Evolutionary conservation across 2,113 vertebrate species (phyloP), one percentile per base, ranked within the genome.

Genomic region (Psilopogon haemacephalus): DNA sequence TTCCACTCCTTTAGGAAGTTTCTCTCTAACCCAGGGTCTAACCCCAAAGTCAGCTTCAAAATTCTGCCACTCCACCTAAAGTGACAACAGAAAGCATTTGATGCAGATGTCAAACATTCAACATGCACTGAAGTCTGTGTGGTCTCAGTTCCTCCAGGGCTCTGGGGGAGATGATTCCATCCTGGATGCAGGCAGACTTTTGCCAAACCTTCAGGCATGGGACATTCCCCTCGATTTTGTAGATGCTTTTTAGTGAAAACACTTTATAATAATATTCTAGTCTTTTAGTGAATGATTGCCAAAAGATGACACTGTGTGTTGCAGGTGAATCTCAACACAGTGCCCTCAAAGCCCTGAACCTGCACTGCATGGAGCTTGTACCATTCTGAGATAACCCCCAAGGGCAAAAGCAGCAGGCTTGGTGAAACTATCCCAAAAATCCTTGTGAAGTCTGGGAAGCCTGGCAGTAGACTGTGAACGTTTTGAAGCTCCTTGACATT

Each of bases 351-450:
- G 18, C 42, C 67, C 50, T 52, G 37, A 84, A 21, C 5, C 21
- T 74, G 58, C 0, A 1, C 38, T 84, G 23, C 2, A 2, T 16
- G 33, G 63, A 75, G 26, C 14, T 81, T 40, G 32, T 33, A 62
- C 56, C 0, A 0, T 35, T 15, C 13, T 0, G 0, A 44, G 17
- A 76, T 8, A 65, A 67, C 26, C 8, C 46, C 23, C 17, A 26
- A 6, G 11, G 20, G 11, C 9, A 60, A 70, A 65, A 30, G 27
- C 8, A 50, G 38, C 33, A 56, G 35, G 5, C 21, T 27, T 1
- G 2, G 33, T 12, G 4, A 76, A 71, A 62, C 30, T 28, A 71
- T 44, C 26, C 50, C n/a, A 38, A 48, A 80, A 80, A 62, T 5
- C 33, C 27, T 12, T 8, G 16, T 11, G 50, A 75, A 42, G 16